Base-by-base conservation (phyloP, 2,797 vertebrate genomes). In the Champsocephalus gunnari region DNA sequence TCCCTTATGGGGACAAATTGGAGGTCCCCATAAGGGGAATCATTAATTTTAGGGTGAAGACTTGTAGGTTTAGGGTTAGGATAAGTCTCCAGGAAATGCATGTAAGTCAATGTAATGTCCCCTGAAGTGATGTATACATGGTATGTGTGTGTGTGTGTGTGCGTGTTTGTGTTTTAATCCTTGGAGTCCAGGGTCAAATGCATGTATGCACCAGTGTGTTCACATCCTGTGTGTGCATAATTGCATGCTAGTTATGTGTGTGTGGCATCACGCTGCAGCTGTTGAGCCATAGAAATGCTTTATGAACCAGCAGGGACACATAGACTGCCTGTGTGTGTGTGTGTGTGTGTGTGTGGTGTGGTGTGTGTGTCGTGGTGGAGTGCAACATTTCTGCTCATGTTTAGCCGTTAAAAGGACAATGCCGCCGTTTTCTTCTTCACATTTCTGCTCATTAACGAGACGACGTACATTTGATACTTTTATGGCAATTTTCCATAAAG, bases 231-330 rank as follows among this genome's bases (percentile, higher is more conserved):
- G 65, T 58, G 62, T 66, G 71, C 53, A 41, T 56, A 32, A 19
- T 8, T 55, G 53, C 28, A 16, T 55, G 34, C 34, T 38, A 38
- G 34, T 38, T 38, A 38, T 38, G 34, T 38, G 34, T 38, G 34
- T 38, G 34, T 38, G 17, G 19, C 12, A 47, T 56, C 13, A 10
- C 17, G 48, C 45, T 65, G 68, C 83, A 85, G 77, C 83, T 82
- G 77, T 55, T 34, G 21, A 61, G 54, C 51, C 24, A 62, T 57
- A 65, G 71, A 80, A 73, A 79, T 64, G 58, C 47, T 77, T 77
- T 65, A 65, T 58, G 63, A 48, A 68, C 50, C 77, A 75, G 38
- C 63, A 45, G 73, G 59, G 77, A 73, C 34, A 1, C 24, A 41
- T 4, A 41, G 45, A 60, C 21, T 54, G 9, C 1, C 38, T 38